Conservation (phyloP, 2,888 invertebrate species). For the Habroteleia sp. region DNA sequence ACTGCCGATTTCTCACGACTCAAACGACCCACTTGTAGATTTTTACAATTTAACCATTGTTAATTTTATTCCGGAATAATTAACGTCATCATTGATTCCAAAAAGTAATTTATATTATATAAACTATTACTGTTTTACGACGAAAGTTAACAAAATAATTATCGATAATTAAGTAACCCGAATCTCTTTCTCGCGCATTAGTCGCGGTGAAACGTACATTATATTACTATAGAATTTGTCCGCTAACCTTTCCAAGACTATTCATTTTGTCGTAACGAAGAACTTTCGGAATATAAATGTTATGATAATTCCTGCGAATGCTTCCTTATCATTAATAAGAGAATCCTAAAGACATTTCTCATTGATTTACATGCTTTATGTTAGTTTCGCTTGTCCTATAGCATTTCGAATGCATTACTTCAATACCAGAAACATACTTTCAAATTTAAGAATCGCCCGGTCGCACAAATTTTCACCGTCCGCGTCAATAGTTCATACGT, state of each 20-base stretch:
- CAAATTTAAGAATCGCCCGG: too few species aligned
- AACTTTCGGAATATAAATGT: conserved; percentile 25
- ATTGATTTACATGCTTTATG: conserved; percentile 9
- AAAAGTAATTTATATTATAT: too few species aligned
- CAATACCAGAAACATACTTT: not conserved
- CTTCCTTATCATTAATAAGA: conserved; percentile 40
- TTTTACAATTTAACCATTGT: too few species aligned
- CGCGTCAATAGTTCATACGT: too few species aligned
- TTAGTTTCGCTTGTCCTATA: conserved; percentile 32
- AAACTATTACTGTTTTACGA: too few species aligned
- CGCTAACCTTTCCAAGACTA: conserved; percentile 31
- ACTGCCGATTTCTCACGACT: too few species aligned
- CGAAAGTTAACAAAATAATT: too few species aligned
- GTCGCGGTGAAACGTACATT: conserved; percentile 6
- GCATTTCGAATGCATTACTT: conserved; percentile 1
- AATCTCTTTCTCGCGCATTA: conserved; percentile 18
- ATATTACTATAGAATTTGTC: conserved; percentile 16
- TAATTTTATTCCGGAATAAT: too few species aligned
- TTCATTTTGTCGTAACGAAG: conserved; percentile 24
- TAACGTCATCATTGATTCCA: too few species aligned
- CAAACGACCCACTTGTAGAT: too few species aligned
- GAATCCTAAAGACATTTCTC: conserved; percentile 24
- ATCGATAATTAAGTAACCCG: too few species aligned
- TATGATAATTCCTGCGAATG: conserved; percentile 21
- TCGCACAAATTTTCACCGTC: too few species aligned